Evolutionary conservation across 2,797 vertebrate species (phyloP).

Genomic region (Rhodeus uyekii): DNA sequence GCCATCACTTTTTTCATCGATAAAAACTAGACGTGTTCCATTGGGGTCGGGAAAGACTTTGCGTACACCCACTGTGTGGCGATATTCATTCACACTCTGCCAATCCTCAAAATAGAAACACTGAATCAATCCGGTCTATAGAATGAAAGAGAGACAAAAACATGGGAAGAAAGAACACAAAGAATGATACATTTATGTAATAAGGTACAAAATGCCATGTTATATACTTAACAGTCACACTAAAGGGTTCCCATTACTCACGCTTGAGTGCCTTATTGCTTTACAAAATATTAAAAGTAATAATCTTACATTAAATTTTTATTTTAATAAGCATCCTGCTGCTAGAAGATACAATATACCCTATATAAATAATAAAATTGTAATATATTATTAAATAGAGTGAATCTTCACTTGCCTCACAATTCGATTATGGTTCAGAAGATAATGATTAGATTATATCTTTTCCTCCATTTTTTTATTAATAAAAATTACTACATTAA

Average conservation of each 20-base stretch:
- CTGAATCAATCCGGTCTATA: conserved; percentile 84
- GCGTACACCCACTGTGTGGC: conserved; percentile 87
- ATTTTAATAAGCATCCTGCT: neutral
- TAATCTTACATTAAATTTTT: neutral
- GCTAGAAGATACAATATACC: neutral
- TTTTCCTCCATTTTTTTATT: neutral
- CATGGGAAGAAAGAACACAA: neutral
- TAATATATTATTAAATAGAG: neutral
- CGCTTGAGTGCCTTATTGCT: neutral
- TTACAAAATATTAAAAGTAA: neutral
- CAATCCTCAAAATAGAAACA: conserved; percentile 95
- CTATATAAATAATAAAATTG: neutral
- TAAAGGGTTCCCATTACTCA: neutral
- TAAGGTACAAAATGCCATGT: neutral
- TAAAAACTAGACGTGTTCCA: conserved; percentile 88
- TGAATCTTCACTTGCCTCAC: neutral
- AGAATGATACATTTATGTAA: neutral
- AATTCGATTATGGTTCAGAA: neutral
- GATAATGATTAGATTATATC: neutral
- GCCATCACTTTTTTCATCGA: conserved; percentile 92
- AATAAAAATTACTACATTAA: neutral
- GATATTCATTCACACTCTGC: conserved; percentile 88
- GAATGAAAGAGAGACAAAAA: conserved; percentile 28
- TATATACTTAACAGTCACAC: neutral
- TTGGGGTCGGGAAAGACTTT: conserved; percentile 92